Percentiles rank a stretch among this genome's conserved stretches.
Evolutionary conservation across 2,888 invertebrate species (phyloP).

Genomic region (Callosobruchus maculatus): DNA sequence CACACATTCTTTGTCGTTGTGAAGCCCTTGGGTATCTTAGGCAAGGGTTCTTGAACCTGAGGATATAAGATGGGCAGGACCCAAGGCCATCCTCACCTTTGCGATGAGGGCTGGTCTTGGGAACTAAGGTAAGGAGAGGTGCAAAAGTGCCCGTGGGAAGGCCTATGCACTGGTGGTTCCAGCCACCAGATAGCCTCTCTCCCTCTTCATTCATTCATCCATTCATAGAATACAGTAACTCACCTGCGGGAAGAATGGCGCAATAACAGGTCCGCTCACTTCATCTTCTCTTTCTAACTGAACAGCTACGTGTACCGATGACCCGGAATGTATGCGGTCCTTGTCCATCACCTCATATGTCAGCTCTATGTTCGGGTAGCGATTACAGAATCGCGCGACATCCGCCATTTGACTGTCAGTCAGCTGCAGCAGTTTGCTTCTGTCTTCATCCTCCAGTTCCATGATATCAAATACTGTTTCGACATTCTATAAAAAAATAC

Average conservation of each 20-base stretch:
- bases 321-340: conserved; percentile 74
- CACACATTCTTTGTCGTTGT: no score
- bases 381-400: conserved; percentile 96
- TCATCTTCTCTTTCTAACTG: conserved; percentile 96
- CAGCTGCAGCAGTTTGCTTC: conserved; percentile 74
- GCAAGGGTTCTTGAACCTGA: no score
- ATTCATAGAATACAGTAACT: conserved; percentile 17
- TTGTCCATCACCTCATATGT: conserved; percentile 85
- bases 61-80: no score
- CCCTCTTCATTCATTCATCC: no score
- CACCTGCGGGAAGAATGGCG: conserved; percentile 96
- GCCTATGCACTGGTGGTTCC: no score
- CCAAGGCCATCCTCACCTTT: no score
- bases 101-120: no score
- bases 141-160: no score
- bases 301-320: conserved; percentile 85
- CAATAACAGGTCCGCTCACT: conserved; percentile 92
- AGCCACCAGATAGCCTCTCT: no score
- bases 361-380: conserved; percentile 97
- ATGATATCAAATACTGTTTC: conserved; percentile 95
- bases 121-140: no score
- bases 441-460: conserved; percentile 90
- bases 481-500: conserved; percentile 54
- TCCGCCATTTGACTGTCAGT: conserved; percentile 91
- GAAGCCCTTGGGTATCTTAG: no score